Conservation (phyloP, 1,140 invertebrate species). For the Amphibalanus amphitrite region DNA sequence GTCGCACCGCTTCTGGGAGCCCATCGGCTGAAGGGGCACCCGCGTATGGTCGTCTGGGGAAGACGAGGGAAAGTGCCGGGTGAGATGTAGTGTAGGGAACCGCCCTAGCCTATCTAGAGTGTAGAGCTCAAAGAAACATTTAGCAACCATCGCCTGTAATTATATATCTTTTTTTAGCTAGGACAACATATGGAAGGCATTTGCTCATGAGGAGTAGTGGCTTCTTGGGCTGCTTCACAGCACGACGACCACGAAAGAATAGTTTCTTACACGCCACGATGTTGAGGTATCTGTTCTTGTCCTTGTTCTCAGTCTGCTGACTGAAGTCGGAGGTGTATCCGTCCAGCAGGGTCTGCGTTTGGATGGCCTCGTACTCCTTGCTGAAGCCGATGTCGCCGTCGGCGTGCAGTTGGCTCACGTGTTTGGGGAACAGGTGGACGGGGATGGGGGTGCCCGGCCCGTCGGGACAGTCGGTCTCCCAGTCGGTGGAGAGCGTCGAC, state of each 20-base stretch:
- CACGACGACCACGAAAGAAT: no score
- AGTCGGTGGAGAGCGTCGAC: conserved; percentile 29
- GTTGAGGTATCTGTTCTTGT: conserved; percentile 87
- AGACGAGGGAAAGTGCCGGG: conserved; percentile 36
- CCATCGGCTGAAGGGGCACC: conserved; percentile 58
- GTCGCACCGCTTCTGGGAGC: conserved; percentile 41
- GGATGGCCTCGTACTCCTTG: conserved; percentile 77
- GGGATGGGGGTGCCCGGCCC: conserved; percentile 43
- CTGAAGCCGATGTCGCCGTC: conserved; percentile 76
- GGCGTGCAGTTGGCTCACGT: conserved; percentile 61
- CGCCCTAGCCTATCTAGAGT: no score
- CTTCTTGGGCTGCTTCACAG: no score
- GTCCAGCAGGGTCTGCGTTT: conserved; percentile 34
- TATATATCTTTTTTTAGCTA: no score
- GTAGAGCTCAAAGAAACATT: no score
- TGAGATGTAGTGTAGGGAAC: background rate
- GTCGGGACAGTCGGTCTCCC: conserved; percentile 26
- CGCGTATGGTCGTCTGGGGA: conserved; percentile 77
- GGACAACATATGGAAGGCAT: no score
- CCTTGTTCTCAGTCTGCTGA: conserved; percentile 72
- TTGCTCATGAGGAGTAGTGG: no score
- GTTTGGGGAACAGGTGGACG: conserved; percentile 50
- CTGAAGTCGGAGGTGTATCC: conserved; percentile 69
- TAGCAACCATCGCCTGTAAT: no score
- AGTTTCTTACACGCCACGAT: conserved; percentile 47